Evolutionary conservation across 2,888 invertebrate genomes (phyloP).

Genomic region (Tipula helvola): DNA sequence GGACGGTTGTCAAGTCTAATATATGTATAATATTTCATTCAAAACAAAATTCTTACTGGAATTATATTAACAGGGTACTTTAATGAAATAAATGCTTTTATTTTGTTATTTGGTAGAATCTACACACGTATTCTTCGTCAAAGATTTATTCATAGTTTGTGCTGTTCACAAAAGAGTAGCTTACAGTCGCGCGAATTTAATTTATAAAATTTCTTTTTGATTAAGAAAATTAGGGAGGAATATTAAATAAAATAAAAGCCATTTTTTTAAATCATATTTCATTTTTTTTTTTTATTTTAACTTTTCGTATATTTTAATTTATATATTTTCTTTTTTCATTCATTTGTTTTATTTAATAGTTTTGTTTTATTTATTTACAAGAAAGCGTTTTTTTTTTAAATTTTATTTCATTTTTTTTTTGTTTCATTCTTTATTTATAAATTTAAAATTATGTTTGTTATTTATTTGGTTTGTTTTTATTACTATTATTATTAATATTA

Average conservation of each 20-base stretch:
- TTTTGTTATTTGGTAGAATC: too few relatives aligned
- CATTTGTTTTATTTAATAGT: background rate
- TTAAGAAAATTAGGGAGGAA: too few relatives aligned
- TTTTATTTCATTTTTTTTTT: background rate
- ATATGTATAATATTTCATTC: too few relatives aligned
- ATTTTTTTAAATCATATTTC: background rate
- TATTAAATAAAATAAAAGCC: background rate
- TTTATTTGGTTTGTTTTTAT: background rate
- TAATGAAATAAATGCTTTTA: too few relatives aligned
- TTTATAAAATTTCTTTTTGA: too few relatives aligned
- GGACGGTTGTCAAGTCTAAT: too few relatives aligned
- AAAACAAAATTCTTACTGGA: too few relatives aligned
- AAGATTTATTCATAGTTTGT: too few relatives aligned
- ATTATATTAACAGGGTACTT: too few relatives aligned
- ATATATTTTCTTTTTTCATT: background rate
- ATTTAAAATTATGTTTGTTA: background rate
- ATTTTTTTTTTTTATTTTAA: background rate
- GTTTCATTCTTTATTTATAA: background rate
- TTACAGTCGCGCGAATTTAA: too few relatives aligned
- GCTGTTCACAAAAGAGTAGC: too few relatives aligned
- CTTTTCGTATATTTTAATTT: background rate
- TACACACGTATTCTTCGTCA: too few relatives aligned
- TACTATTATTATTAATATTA: background rate
- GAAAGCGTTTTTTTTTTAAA: background rate
- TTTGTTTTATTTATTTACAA: slow-evolving; percentile 8